Base-by-base conservation (phyloP, 1,140 invertebrate genomes). In the Caenorhabditis tropicalis region DNA sequence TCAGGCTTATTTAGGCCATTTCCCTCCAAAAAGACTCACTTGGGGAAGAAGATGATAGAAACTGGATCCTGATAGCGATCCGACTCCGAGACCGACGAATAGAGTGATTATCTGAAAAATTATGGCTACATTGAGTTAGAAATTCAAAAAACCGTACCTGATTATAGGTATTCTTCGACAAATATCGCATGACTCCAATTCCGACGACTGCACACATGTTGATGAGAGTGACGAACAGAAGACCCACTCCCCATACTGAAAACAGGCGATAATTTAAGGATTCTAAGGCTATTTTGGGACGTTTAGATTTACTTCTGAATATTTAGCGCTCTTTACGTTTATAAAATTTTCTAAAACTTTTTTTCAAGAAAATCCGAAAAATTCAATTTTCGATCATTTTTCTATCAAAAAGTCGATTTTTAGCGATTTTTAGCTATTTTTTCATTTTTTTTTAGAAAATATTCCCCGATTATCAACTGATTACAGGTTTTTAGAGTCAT, bases 31-130 rank as follows among this genome's bases (percentile, higher is more conserved):
- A 87, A n/a, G 4, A n/a, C 19, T 19, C 56, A 89, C 94, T 91
- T 94, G 93, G 9, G 94, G 94, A 27, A 94, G 92, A 9, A 94
- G 92, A 87, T 94, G 93, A 84, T 95, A 93, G 21, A 94, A 89
- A 2, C 93, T 93, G 81, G 93, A 94, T 7, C 93, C 93, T 27
- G 93, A 92, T 27, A 94, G 90, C 58, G 93, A 94, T 0, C 94
- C 94, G 27, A 94, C 94, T n/a, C 94, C 94, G 16, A 94, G 89
- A 19, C 94, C 94, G 74, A 94, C 93, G 87, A 94, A 92, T 43
- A 93, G 91, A 36, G 93, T 93, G 85, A 94, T 92, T 1, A 94
- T 87, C 84, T 85, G 79, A 21, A 84, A 58, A 58, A 27, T 27
- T 58, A 58, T 58, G 24, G 1, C 6, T 58, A 58, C 5, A n/a